Evolutionary conservation across 2,797 vertebrate genomes (phyloP).

Genomic region (Gadopsis bispinosus): DNA sequence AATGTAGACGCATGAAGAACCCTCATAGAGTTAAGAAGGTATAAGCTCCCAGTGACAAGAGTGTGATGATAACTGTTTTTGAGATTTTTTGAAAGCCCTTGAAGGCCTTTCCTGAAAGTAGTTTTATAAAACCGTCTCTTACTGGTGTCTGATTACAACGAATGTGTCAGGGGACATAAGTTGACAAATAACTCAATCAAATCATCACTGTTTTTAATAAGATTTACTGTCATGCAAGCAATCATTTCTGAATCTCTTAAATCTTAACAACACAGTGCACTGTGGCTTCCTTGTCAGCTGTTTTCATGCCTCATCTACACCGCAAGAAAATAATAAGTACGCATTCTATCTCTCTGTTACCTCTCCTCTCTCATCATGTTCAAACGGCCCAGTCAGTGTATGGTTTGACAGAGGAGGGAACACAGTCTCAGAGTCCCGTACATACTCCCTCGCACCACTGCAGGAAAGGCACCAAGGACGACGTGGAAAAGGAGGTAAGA

Average conservation of each 20-base stretch:
- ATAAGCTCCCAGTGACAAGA: not conserved
- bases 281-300: not conserved
- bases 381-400: slow-evolving; percentile 90
- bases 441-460: slow-evolving; percentile 88
- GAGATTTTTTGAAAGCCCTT: not conserved
- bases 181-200: not conserved
- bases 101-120: not conserved
- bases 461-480: slow-evolving; percentile 95
- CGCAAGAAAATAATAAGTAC: slow-evolving; percentile 9
- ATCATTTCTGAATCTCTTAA: slow-evolving; percentile 3
- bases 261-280: slow-evolving; percentile 9
- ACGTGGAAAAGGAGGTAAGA: slow-evolving; percentile 93
- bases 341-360: not conserved
- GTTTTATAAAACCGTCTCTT: not conserved
- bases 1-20: slow-evolving; percentile 97
- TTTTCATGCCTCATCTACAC: not conserved
- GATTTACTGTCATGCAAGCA: not conserved
- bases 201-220: not conserved
- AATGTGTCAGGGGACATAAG: not conserved
- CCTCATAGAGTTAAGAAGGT: slow-evolving; percentile 98
- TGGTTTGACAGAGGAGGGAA: slow-evolving; percentile 91
- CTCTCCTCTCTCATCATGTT: not conserved
- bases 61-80: not conserved
- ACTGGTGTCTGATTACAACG: not conserved
- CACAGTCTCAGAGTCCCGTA: slow-evolving; percentile 91